These are phyloP conservation scores for Callimorpha dominula DNA, from an alignment of 2,888 invertebrate species.

Conservation along the genomic window DNA sequence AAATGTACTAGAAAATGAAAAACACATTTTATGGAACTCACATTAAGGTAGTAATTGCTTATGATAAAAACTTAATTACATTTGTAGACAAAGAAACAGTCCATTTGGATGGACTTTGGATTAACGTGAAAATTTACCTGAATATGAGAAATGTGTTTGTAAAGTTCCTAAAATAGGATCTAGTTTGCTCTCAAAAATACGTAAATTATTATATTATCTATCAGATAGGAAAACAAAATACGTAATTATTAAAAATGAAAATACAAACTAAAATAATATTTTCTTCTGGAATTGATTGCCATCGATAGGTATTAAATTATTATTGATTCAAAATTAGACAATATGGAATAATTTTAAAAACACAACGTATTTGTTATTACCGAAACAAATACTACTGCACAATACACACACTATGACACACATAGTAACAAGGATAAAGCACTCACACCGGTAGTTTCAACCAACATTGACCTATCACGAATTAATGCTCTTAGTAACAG, in stretches of 20 bases:
- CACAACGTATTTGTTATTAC: not conserved
- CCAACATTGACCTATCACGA: conserved; percentile 16
- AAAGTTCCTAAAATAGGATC: too few species aligned
- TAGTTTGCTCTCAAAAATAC: too few species aligned
- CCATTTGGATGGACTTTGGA: too few species aligned
- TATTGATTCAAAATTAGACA: not conserved
- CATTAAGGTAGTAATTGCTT: not conserved
- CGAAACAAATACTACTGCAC: not conserved
- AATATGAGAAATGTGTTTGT: too few species aligned
- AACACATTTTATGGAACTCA: not conserved
- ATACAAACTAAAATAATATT: too few species aligned
- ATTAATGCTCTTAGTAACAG: not conserved
- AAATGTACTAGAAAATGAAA: conserved; percentile 6
- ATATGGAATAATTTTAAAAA: too few species aligned
- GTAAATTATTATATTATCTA: too few species aligned
- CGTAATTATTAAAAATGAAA: too few species aligned
- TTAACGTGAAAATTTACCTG: too few species aligned
- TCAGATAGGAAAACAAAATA: too few species aligned
- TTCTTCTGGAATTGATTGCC: too few species aligned
- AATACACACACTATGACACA: not conserved
- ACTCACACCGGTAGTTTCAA: not conserved
- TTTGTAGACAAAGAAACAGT: too few species aligned
- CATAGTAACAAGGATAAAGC: not conserved
- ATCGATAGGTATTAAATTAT: not conserved
- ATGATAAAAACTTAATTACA: not conserved